A percentile compares a stretch with the other conserved stretches of the same genome.
phyloP scores from a whole-genome alignment of 1,140 invertebrate species.

The Drosophila teissieri region DNA sequence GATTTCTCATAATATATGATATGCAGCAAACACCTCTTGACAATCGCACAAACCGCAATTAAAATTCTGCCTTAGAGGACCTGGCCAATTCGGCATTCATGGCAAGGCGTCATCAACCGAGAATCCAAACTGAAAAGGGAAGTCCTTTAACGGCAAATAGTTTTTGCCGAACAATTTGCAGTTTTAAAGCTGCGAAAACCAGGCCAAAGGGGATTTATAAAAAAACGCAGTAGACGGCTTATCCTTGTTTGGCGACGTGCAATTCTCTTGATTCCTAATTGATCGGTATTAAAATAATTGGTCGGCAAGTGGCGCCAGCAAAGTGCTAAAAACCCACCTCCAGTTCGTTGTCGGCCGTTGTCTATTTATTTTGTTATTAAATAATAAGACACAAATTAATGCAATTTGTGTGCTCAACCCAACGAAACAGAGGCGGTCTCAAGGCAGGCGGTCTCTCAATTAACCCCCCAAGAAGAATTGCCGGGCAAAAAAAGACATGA shows the following conservation, averaged over 20 bases:
- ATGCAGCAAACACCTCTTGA: not conserved
- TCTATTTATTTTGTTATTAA: conserved; percentile 83
- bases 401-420: conserved; percentile 72
- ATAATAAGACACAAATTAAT: conserved; percentile 83
- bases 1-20: not conserved
- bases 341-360: conserved; percentile 49
- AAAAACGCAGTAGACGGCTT: conserved; percentile 5
- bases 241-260: conserved; percentile 3
- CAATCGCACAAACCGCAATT: not conserved
- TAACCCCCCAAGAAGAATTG: conserved; percentile 63
- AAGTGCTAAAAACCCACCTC: conserved; percentile 52
- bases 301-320: conserved; percentile 27
- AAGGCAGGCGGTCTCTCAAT: conserved; percentile 46
- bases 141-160: conserved; percentile 1
- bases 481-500: conserved; percentile 28
- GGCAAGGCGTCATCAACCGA: not conserved
- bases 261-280: conserved; percentile 38
- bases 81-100: not conserved
- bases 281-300: conserved; percentile 70
- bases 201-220: not conserved
- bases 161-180: conserved; percentile 2
- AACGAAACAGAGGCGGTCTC: conserved; percentile 15
- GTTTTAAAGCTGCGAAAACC: not conserved
- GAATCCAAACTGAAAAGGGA: conserved; percentile 3
- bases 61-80: conserved; percentile 3